Conservation (phyloP, 2,113 vertebrate genomes). For the Dicerorhinus sumatrensis region DNA sequence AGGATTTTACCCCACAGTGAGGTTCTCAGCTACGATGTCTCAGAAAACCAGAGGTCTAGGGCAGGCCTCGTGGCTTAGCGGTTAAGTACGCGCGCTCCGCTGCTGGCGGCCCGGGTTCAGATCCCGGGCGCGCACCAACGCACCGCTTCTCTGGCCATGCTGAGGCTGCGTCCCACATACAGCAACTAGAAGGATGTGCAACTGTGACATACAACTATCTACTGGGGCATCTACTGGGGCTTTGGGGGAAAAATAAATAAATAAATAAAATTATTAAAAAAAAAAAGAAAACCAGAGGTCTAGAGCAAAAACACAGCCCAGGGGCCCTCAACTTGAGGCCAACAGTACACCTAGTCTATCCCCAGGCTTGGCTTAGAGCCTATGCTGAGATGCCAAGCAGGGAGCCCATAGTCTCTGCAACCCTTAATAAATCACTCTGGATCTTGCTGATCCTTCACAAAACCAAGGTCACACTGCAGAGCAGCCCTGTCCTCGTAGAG, state of each 20-base stretch:
- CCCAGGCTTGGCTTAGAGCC: slow-evolving; percentile 23
- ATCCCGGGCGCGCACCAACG: too few species aligned
- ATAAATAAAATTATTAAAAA: too few species aligned
- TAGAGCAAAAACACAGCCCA: neutral
- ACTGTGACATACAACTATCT: too few species aligned
- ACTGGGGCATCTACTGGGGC: too few species aligned
- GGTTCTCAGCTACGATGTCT: neutral
- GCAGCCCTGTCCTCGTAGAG: neutral
- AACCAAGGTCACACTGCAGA: slow-evolving; percentile 58
- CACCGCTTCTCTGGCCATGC: too few species aligned
- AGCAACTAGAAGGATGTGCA: too few species aligned
- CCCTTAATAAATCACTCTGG: slow-evolving; percentile 33
- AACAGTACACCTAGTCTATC: neutral
- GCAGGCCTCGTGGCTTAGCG: too few species aligned
- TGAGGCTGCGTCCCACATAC: too few species aligned
- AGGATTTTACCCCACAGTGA: neutral
- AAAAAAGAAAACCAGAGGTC: neutral
- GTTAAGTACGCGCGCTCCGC: too few species aligned
- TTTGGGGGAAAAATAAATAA: too few species aligned
- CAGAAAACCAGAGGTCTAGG: neutral
- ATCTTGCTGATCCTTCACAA: neutral
- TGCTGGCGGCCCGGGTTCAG: too few species aligned
- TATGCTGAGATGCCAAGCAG: neutral
- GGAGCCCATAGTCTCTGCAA: slow-evolving; percentile 22
- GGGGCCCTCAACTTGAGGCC: neutral